Conservation (phyloP, 2,113 vertebrate genomes). For the Mobula birostris region DNA sequence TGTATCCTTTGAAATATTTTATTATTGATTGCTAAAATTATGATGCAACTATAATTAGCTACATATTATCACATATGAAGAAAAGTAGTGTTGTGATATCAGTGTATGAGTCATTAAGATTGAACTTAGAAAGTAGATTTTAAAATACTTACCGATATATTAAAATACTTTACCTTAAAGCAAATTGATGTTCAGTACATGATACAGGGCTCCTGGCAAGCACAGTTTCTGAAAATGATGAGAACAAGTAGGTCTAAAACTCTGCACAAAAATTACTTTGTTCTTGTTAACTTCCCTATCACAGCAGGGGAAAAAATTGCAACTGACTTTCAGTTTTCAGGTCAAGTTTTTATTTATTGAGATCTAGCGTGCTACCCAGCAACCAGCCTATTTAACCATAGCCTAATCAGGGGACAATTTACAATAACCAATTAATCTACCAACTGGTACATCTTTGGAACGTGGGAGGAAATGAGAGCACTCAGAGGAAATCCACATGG, state of each 20-base stretch:
- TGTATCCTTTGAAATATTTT: not conserved
- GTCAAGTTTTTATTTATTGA: too few relatives aligned
- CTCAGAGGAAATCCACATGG: too few relatives aligned
- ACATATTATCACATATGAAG: not conserved
- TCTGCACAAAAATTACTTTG: not conserved
- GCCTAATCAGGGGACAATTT: too few relatives aligned
- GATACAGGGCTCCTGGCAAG: not conserved
- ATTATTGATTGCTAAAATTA: not conserved
- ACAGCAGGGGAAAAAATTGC: not conserved
- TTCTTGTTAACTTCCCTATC: not conserved
- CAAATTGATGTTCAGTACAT: too few relatives aligned
- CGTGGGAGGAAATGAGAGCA: too few relatives aligned
- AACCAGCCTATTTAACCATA: too few relatives aligned
- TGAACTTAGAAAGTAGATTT: not conserved
- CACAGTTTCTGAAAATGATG: not conserved
- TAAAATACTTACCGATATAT: not conserved
- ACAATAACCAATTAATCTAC: too few relatives aligned
- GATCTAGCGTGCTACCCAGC: too few relatives aligned
- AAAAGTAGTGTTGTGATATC: not conserved
- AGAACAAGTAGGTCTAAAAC: not conserved
- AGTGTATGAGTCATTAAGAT: not conserved
- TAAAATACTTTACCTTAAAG: not conserved
- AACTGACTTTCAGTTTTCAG: conserved; percentile 10
- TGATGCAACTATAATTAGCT: not conserved
- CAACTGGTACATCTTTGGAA: too few relatives aligned